Base-by-base conservation (phyloP, 2,797 vertebrate species). In the Chromobotia macracanthus region DNA sequence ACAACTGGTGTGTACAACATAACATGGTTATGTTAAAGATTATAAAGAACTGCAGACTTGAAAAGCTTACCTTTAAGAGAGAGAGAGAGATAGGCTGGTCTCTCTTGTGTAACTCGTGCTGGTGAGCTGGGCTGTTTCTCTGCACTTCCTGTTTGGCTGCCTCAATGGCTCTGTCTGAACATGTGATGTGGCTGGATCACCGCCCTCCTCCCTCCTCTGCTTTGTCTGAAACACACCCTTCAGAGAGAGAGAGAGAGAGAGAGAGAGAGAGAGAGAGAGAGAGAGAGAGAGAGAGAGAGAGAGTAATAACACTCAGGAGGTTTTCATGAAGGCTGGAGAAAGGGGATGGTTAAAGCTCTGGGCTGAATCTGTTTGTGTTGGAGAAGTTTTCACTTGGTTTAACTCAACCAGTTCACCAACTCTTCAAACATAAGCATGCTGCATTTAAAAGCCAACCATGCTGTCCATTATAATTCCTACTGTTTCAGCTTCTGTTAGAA, bases 61-160 rank as follows among this genome's bases (percentile, higher is more conserved):
- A 8, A 58, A 68, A 50, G 5, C 72, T 67, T 74, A 85, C 84
- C 82, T 83, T 38, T 46, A 10, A 46, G 2, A 46, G 6, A 46
- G 44, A 12, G 28, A 65, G 28, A 7, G 21, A 15, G 31, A 79
- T 3, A 7, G n/a, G n/a, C 18, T 44, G 21, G 6, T 50, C 18
- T 81, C 12, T n/a, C 8, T 44, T 3, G n/a, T 18, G 58, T 11
- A 5, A 10, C 6, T 41, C 25, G 25, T 28, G 67, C 18, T 53
- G 44, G 15, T 35, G 74, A 72, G 46, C n/a, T 38, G 46, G 3
- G 5, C 11, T 35, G 23, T 50, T 53, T 12, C 25, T 71, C 61
- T 69, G 19, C 46, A 85, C 84, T 82, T 85, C 82, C 82, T 83
- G 64, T 46, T 83, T 61, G 58, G 44, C 69, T 73, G 10, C 28